These are phyloP conservation scores for Alloplasta piceator DNA, from an alignment of 2,888 invertebrate species.

Conservation along the genomic window DNA sequence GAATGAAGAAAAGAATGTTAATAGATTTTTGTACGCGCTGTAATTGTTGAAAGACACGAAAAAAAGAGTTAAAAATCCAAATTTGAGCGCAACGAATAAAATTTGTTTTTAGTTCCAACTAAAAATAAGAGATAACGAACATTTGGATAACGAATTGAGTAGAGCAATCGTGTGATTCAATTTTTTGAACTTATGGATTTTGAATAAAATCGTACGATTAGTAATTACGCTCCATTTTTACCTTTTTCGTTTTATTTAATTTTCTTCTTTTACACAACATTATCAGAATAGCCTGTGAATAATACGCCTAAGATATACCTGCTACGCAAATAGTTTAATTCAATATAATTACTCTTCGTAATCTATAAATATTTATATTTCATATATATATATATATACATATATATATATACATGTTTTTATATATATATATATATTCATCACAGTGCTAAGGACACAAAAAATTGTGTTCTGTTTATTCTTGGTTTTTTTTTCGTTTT, in stretches of 20 bases:
- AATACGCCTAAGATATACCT: constrained; percentile 77
- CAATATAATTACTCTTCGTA: constrained; percentile 55
- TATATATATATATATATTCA: constrained; percentile 81
- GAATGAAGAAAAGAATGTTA: background rate
- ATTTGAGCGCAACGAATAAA: no score
- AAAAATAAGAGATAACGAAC: background rate
- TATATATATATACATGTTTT: constrained; percentile 71
- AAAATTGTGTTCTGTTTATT: constrained; percentile 80
- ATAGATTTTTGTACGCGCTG: constrained; percentile 3
- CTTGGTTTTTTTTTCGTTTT: constrained; percentile 59
- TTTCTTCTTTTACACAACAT: constrained; percentile 71
- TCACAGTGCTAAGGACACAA: constrained; percentile 84
- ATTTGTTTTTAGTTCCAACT: background rate
- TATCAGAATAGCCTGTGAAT: constrained; percentile 76
- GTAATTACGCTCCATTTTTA: constrained; percentile 41
- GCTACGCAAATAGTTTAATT: constrained; percentile 78
- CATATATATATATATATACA: constrained; percentile 67
- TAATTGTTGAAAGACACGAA: background rate
- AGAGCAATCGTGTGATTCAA: background rate
- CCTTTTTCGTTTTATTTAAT: constrained; percentile 19
- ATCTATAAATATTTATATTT: constrained; percentile 62
- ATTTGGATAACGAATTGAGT: background rate
- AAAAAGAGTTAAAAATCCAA: no score
- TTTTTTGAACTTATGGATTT: background rate
- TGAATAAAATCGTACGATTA: constrained; percentile 29